A percentile compares a stretch with the other conserved stretches of the same genome.
Conservation (phyloP, 2,888 invertebrate genomes). For the Eretmocerus hayati region DNA sequence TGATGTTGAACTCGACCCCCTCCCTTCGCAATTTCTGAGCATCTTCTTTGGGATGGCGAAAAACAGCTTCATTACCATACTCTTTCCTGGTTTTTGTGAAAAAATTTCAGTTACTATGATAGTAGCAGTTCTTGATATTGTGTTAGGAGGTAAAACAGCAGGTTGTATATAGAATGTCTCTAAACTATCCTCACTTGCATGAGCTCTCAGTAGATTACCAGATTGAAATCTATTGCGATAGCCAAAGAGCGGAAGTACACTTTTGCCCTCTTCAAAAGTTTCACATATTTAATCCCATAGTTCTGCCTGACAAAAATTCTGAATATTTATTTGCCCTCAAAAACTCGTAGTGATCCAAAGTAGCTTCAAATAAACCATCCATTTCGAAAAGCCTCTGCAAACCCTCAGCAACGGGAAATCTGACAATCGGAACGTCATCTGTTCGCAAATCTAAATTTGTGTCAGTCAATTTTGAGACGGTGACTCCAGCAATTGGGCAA, state of each 20-base stretch:
- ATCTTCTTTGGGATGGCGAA: background rate
- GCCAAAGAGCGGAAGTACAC: background rate
- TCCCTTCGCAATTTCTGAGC: background rate
- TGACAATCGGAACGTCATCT: background rate
- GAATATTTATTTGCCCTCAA: background rate
- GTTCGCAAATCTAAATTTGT: background rate
- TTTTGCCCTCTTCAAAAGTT: background rate
- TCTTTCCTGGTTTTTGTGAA: background rate
- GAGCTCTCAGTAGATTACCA: background rate
- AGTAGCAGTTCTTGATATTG: background rate
- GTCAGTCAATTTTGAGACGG: background rate
- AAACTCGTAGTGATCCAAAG: background rate
- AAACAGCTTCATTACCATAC: background rate
- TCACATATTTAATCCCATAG: background rate
- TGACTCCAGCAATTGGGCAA: no score
- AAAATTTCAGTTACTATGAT: background rate
- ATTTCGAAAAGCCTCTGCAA: background rate
- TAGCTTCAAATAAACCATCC: background rate
- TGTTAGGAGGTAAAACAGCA: background rate
- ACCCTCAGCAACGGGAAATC: no score
- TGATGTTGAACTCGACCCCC: background rate
- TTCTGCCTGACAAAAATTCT: background rate
- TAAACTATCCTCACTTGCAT: background rate
- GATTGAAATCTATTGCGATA: background rate
- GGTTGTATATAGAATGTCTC: background rate